A percentile compares a stretch with the other conserved stretches of the same genome.
Conservation (phyloP, 2,113 vertebrate genomes). For the Mugil cephalus region DNA sequence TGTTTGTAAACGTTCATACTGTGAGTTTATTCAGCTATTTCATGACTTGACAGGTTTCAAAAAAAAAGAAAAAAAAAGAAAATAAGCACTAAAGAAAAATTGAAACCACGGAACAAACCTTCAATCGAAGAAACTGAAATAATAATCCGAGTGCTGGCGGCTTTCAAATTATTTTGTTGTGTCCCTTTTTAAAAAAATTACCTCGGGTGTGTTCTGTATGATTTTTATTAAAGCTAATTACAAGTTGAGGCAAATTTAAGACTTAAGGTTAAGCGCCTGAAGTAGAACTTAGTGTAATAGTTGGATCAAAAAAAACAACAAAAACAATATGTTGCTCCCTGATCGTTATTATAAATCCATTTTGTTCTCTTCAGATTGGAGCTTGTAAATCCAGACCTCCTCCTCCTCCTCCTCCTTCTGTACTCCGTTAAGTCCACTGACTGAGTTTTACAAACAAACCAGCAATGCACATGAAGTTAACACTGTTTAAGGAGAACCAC, state of each 20-base stretch:
- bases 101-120: too few relatives aligned
- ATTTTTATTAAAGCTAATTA: too few relatives aligned
- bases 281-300: not conserved
- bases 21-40: not conserved
- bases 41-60: not conserved
- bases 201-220: too few relatives aligned
- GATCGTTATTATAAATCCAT: not conserved
- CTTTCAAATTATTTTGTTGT: too few relatives aligned
- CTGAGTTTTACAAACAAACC: constrained; percentile 10
- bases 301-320: not conserved
- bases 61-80: not conserved
- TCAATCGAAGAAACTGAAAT: too few relatives aligned
- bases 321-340: not conserved
- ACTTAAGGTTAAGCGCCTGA: not conserved
- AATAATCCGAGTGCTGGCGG: too few relatives aligned
- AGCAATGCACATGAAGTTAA: constrained; percentile 19
- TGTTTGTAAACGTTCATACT: too few relatives aligned
- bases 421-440: not conserved
- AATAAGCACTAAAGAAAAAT: not conserved
- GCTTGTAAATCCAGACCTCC: not conserved
- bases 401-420: not conserved
- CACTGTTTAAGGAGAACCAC: constrained; percentile 43
- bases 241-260: not conserved
- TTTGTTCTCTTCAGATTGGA: not conserved
- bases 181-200: too few relatives aligned